Percentiles rank a stretch among this genome's conserved stretches.
Conservation (phyloP, 2,113 vertebrate genomes). For the Sinocyclocheilus maitianheensis region DNA sequence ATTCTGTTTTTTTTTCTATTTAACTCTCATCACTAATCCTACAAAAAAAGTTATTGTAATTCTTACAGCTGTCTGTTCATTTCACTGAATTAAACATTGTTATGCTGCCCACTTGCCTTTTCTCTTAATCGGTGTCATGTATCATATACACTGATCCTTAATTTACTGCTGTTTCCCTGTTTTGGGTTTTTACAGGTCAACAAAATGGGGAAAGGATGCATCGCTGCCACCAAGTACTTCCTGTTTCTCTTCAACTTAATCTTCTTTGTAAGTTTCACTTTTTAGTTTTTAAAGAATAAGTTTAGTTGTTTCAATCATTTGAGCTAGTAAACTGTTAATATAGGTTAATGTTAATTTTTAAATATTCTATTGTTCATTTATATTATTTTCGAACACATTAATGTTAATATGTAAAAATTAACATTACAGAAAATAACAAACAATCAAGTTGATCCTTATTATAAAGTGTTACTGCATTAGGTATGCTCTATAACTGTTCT, state of each 20-base stretch:
- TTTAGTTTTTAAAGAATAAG: too few species aligned
- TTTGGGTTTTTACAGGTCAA: slow-evolving; percentile 15
- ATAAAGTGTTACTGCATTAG: background rate
- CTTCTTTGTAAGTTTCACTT: slow-evolving; percentile 88
- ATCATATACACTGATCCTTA: background rate
- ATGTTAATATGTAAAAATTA: background rate
- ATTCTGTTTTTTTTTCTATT: background rate
- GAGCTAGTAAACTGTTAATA: background rate
- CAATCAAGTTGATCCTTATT: background rate
- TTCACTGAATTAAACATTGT: background rate
- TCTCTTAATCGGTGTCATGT: background rate
- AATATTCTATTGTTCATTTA: background rate
- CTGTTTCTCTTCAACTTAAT: slow-evolving; percentile 96
- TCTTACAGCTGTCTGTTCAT: background rate
- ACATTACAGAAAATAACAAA: background rate
- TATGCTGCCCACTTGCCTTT: background rate
- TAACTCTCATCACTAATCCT: slow-evolving; percentile 1
- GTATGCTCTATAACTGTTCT: background rate
- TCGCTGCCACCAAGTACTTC: slow-evolving; percentile 91
- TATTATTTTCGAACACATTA: too few species aligned
- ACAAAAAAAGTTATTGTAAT: background rate
- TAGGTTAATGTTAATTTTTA: background rate
- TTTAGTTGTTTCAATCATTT: background rate
- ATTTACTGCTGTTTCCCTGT: background rate
- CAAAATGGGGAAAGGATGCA: slow-evolving; percentile 81